Base-by-base conservation (phyloP, 2,888 invertebrate genomes). In the Dioctria linearis region DNA sequence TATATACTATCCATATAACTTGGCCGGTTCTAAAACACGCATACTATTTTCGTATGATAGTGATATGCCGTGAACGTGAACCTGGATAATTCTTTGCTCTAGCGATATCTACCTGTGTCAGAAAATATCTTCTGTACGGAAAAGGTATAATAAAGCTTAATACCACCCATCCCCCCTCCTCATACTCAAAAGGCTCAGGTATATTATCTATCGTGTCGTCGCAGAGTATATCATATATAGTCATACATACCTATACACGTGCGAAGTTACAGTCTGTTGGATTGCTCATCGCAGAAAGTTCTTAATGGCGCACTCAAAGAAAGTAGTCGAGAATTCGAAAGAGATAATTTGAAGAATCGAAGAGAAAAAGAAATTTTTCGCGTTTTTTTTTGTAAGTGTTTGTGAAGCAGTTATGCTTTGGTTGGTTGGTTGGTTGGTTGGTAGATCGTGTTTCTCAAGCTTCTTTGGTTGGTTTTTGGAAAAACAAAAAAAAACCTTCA, bases 201-300 rank as follows among this genome's bases (percentile, higher is more conserved):
- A 25, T 25, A n/a, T n/a, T n/a, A n/a, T n/a, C n/a, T n/a, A n/a
- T n/a, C n/a, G n/a, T n/a, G n/a, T n/a, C n/a, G n/a, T n/a, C n/a
- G n/a, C 25, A 25, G 25, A 25, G 25, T 25, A 25, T 25, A 25
- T 25, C 25, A 25, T 25, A 25, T 25, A 25, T n/a, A n/a, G n/a
- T n/a, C n/a, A n/a, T 25, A 40, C 59, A 9, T 42, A 25, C 25
- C 25, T 25, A 25, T 42, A 13, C 42, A 43, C 73, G 9, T 11
- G 51, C 40, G 73, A 13, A 73, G 73, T 63, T 46, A 63, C 63
- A 76, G 25, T 13, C 43, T 59, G 75, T n/a, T 76, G 76, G 39
- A 13, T 76, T 25, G 39, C 76, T 46, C 63, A 76, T 49, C 63
- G 61, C 76, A 76, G 76, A 76, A 76, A 76, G 76, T 76, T 76